Conservation (phyloP, 1,140 invertebrate species). For the Plutomurus gul region DNA sequence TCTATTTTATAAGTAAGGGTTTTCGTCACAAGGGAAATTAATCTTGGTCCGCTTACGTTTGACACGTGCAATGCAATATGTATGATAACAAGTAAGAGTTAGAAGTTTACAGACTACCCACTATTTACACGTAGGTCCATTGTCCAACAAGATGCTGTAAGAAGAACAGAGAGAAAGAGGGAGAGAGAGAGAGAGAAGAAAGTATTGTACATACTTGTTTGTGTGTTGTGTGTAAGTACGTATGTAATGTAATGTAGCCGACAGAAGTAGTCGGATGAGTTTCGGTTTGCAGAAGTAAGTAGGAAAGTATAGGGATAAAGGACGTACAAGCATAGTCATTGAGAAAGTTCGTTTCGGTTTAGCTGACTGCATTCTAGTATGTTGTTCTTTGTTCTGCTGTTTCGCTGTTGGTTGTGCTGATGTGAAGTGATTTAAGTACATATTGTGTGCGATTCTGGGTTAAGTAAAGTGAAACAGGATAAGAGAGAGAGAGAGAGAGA, state of each 20-base stretch:
- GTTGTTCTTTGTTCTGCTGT: background rate
- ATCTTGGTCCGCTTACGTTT: background rate
- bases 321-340: background rate
- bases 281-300: too few species aligned
- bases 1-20: background rate
- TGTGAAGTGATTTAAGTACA: background rate
- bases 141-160: too few species aligned
- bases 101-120: too few species aligned
- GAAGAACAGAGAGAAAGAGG: too few species aligned
- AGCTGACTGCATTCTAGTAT: background rate
- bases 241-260: too few species aligned
- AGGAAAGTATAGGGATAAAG: too few species aligned
- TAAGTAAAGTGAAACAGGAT: background rate
- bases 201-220: too few species aligned
- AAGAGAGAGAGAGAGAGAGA: background rate
- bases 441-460: background rate
- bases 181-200: too few species aligned
- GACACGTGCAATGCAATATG: background rate
- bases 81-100: background rate
- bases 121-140: too few species aligned
- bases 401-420: background rate
- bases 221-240: too few species aligned
- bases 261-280: too few species aligned
- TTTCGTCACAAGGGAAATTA: background rate
- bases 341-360: background rate